Base-by-base conservation (phyloP, 2,888 invertebrate species). In the Macrostomum cliftonense region DNA sequence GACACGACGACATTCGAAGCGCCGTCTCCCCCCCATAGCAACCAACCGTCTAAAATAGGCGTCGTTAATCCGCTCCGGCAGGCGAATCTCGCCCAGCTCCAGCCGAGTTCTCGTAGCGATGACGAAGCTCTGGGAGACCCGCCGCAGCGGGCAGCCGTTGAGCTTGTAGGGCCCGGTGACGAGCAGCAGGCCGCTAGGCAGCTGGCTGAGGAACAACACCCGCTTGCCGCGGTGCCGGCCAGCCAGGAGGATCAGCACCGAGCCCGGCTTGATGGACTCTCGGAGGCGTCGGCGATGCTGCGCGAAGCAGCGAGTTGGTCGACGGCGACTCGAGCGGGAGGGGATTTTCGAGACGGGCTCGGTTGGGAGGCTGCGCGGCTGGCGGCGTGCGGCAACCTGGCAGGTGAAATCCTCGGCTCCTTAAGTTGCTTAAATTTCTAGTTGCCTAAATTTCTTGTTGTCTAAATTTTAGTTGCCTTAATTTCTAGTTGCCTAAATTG, bases 61-160 rank as follows among this genome's bases (percentile, higher is more conserved):
- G 65, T 97, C 97, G 64, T 85, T 80, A 47, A 97, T 72, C 63
- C 81, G 78, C 42, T 80, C 80, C 0, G 93, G 89, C 43, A 95
- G 65, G 64, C 83, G 79, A 54, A 83, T 78, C 47, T 74, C 76
- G 36, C 79, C 77, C 52, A 97, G 73, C 64, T 91, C 83, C 50
- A 99, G 40, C 40, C 16, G 17, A 42, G 93, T 86, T 56, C 82
- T 79, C 0, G 95, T 95, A 53, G 84, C 91, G 64, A 97, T 93
- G 20, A 91, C 87, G 65, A 83, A 95, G 53, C 83, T 81, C 71
- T 93, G 95, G 57, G 87, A 86, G 56, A 97, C 81, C 63, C 97
- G 81, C 59, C 95, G 78, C 61, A 99, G 71, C 7, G 97, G 97
- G 66, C 89, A 89, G 51, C 82, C 83, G 74, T 97, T 99, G 62